phyloP scores from a whole-genome alignment of 2,797 vertebrate genomes.

The Myotis vivesi region DNA sequence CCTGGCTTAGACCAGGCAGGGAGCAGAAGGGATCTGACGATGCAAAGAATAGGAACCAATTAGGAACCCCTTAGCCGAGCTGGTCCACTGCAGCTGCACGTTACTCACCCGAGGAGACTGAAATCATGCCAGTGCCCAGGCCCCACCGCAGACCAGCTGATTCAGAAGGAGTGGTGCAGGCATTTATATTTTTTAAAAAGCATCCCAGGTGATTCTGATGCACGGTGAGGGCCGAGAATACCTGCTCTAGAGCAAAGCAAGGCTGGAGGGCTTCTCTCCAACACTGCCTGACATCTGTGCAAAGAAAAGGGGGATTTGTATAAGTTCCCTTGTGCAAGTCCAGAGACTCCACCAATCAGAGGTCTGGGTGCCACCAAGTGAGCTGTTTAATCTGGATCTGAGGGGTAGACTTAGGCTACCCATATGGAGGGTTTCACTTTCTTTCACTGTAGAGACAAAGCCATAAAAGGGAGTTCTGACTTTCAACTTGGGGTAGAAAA shows the following conservation, averaged over 20 bases:
- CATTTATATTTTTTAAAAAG: not conserved
- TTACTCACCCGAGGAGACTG: not conserved
- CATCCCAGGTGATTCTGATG: not conserved
- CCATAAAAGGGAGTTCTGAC: not conserved
- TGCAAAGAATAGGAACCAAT: not conserved
- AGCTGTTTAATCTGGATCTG: not conserved
- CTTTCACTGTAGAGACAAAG: not conserved
- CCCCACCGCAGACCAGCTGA: too few relatives aligned
- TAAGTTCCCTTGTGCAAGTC: not conserved
- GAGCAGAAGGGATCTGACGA: not conserved
- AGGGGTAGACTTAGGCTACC: not conserved
- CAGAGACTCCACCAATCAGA: not conserved
- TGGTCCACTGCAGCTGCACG: not conserved
- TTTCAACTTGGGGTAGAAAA: not conserved
- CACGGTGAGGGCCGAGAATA: not conserved
- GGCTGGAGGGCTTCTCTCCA: not conserved
- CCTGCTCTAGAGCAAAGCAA: not conserved
- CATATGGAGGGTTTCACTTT: not conserved
- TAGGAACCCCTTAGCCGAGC: fast-evolving
- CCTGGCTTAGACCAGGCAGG: not conserved
- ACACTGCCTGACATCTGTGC: not conserved
- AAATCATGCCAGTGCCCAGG: not conserved
- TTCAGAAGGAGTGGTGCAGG: not conserved
- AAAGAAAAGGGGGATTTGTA: not conserved
- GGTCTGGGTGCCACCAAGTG: too few relatives aligned